Percentiles rank a stretch among this genome's conserved stretches.
Conservation (phyloP, 2,888 invertebrate species). For the Clanis bilineata region DNA sequence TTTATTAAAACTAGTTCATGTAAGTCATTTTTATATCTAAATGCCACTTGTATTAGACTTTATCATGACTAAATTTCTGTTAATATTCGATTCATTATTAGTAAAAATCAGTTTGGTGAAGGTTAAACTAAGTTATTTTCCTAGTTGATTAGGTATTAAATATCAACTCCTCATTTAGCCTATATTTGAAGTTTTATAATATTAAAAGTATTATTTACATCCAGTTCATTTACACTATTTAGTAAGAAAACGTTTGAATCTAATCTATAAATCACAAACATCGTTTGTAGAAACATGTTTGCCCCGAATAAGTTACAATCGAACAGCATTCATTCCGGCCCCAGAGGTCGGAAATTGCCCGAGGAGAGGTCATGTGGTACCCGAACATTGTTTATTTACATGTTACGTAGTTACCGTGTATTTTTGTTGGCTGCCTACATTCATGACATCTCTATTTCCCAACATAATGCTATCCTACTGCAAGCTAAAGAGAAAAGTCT, state of each 20-base stretch:
- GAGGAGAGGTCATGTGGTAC: neutral
- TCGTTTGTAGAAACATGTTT: neutral
- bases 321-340: neutral
- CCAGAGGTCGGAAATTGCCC: neutral
- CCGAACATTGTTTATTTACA: neutral
- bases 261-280: too few relatives aligned
- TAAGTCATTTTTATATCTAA: neutral
- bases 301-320: constrained; percentile 7
- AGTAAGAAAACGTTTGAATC: neutral
- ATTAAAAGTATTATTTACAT: too few relatives aligned
- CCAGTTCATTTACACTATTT: neutral
- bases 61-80: neutral
- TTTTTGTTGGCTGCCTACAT: neutral
- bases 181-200: too few relatives aligned
- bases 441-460: neutral
- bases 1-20: neutral
- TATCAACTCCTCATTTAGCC: too few relatives aligned
- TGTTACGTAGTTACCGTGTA: neutral
- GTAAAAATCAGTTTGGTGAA: too few relatives aligned
- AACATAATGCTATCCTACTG: too few relatives aligned
- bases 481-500: too few relatives aligned
- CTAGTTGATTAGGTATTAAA: too few relatives aligned
- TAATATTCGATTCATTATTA: neutral
- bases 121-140: too few relatives aligned
- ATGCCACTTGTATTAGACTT: neutral